Conservation (phyloP, 1,140 invertebrate genomes). For the Epicauta chinensis region DNA sequence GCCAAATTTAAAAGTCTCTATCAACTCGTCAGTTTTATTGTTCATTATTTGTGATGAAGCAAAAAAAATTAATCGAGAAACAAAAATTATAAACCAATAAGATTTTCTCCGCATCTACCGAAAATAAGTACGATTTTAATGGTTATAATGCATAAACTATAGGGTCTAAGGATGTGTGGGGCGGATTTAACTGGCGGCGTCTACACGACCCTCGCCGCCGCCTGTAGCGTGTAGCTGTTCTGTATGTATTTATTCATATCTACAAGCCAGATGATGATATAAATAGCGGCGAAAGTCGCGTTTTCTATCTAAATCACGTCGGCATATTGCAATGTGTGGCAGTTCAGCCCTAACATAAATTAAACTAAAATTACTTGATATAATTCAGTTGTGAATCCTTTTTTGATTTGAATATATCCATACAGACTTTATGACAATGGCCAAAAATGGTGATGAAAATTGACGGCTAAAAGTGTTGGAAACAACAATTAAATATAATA, state of each 20-base stretch:
- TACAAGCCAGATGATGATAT: slow-evolving; percentile 38
- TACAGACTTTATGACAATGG: not conserved
- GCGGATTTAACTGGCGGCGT: slow-evolving; percentile 7
- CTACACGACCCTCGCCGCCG: slow-evolving; percentile 4
- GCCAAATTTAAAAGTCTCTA: not conserved
- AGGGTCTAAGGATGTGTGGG: slow-evolving; percentile 6
- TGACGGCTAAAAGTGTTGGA: no score
- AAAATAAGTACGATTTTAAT: not conserved
- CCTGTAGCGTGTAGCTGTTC: slow-evolving; percentile 21
- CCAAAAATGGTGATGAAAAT: not conserved
- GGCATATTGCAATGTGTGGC: slow-evolving; percentile 35
- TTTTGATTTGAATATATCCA: not conserved
- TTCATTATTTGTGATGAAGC: no score
- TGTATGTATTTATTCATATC: slow-evolving; percentile 39
- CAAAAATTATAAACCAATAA: no score
- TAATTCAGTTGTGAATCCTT: slow-evolving; percentile 13
- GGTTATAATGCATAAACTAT: slow-evolving; percentile 5
- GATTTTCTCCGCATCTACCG: not conserved
- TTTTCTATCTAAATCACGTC: slow-evolving; percentile 39
- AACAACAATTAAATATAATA: no score
- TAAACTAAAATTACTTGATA: slow-evolving; percentile 35
- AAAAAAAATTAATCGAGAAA: no score
- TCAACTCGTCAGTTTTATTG: no score
- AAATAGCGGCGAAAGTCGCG: slow-evolving; percentile 37
- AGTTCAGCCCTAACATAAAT: slow-evolving; percentile 28